Percentiles rank a stretch among this genome's conserved stretches.
phyloP scores from a whole-genome alignment of 1,140 invertebrate genomes.

The Papilio machaon region DNA sequence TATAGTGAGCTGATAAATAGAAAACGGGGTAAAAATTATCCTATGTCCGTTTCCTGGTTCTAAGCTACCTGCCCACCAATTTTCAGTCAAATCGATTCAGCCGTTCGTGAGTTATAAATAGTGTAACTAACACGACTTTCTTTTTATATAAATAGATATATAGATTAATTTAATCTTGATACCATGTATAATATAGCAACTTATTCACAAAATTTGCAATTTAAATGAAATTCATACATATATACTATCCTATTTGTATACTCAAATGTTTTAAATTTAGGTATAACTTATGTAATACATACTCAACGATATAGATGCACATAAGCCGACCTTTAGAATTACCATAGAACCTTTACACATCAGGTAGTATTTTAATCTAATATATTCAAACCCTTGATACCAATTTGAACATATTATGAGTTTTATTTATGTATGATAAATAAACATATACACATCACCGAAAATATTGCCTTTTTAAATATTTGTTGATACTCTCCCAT shows the following conservation, averaged over 20 bases:
- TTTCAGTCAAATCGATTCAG: too few relatives aligned
- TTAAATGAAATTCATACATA: not conserved
- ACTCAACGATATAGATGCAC: not conserved
- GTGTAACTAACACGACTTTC: too few relatives aligned
- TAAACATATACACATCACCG: not conserved
- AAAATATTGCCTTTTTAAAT: not conserved
- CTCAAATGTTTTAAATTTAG: not conserved
- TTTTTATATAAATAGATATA: too few relatives aligned
- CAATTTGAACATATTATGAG: conserved; percentile 5
- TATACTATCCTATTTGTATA: not conserved
- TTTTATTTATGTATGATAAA: conserved; percentile 4
- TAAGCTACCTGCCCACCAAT: too few relatives aligned
- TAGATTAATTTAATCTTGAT: too few relatives aligned
- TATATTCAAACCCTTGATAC: conserved; percentile 4
- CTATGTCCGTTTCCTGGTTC: too few relatives aligned
- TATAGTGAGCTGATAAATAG: too few relatives aligned
- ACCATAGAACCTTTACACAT: not conserved
- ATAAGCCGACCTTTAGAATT: not conserved
- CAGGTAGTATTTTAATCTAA: not conserved
- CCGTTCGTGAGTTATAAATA: too few relatives aligned
- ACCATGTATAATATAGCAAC: too few relatives aligned
- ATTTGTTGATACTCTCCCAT: not conserved
- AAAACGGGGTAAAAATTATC: too few relatives aligned
- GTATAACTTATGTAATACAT: not conserved
- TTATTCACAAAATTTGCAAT: not conserved